These are phyloP conservation scores for Platynereis dumerilii DNA, from an alignment of 2,888 invertebrate species.

Conservation along the genomic window DNA sequence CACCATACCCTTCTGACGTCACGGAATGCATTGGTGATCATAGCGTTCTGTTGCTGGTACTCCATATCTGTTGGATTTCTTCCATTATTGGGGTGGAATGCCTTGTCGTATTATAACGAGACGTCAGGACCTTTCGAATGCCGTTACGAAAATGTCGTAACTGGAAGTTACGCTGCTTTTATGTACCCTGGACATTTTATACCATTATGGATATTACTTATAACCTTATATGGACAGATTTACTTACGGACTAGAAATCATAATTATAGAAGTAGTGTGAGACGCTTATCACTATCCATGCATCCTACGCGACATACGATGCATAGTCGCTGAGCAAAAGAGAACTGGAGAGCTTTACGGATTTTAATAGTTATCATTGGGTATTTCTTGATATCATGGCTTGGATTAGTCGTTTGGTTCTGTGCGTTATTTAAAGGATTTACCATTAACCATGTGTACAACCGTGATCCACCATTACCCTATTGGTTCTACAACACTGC, in stretches of 20 bases:
- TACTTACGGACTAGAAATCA: slow-evolving; percentile 24
- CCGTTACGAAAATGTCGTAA: slow-evolving; percentile 28
- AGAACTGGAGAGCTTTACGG: slow-evolving; percentile 32
- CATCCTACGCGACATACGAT: slow-evolving; percentile 1
- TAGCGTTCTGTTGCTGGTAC: slow-evolving; percentile 40
- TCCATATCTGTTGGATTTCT: slow-evolving; percentile 43
- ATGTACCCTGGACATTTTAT: slow-evolving; percentile 32
- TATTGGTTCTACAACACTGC: slow-evolving; percentile 34
- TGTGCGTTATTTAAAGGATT: slow-evolving; percentile 28
- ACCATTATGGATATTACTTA: slow-evolving; percentile 29
- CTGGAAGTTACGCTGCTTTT: slow-evolving; percentile 29
- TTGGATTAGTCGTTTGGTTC: slow-evolving; percentile 30
- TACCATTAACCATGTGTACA: slow-evolving; percentile 19
- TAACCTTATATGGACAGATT: slow-evolving; percentile 30
- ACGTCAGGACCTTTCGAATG: slow-evolving; percentile 15
- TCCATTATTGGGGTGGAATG: slow-evolving; percentile 49
- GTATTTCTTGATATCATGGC: slow-evolving; percentile 33
- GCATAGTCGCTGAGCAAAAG: slow-evolving; percentile 13
- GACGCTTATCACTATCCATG: slow-evolving; percentile 22
- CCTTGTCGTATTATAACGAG: slow-evolving; percentile 5
- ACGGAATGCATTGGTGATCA: slow-evolving; percentile 34
- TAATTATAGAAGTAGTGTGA: neutral
- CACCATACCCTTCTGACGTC: slow-evolving; percentile 44
- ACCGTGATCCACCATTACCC: slow-evolving; percentile 18
- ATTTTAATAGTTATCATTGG: slow-evolving; percentile 30